These are phyloP conservation scores for Cryptotis parvus DNA, from an alignment of 2,113 vertebrate genomes.

Conservation along the genomic window DNA sequence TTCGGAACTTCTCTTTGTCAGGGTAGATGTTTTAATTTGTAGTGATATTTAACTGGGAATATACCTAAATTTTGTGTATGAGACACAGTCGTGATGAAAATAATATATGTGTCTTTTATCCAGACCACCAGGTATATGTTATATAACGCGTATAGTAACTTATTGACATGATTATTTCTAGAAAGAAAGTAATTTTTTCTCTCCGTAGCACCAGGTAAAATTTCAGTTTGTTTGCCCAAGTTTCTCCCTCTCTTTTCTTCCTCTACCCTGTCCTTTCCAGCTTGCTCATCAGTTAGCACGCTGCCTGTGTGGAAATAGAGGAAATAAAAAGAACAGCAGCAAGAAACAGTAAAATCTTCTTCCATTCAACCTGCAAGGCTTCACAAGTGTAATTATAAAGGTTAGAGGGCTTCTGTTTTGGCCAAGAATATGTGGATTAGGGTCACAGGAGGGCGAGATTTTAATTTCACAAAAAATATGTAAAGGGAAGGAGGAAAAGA, in stretches of 20 bases:
- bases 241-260: conserved; percentile 20
- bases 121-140: background rate
- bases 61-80: background rate
- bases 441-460: conserved; percentile 76
- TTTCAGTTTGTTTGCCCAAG: conserved; percentile 34
- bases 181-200: background rate
- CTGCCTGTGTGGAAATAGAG: conserved; percentile 61
- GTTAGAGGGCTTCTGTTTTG: background rate
- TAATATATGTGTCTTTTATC: background rate
- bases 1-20: background rate
- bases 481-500: conserved; percentile 81
- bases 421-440: conserved; percentile 61
- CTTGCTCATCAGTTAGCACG: conserved; percentile 42
- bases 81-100: accelerated
- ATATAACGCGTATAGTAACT: conserved; percentile 30
- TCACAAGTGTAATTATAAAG: conserved; percentile 45
- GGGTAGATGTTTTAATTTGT: accelerated
- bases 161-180: conserved; percentile 10
- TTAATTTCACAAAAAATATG: conserved; percentile 88
- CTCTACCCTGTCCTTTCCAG: background rate
- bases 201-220: background rate
- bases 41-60: background rate
- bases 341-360: conserved; percentile 54
- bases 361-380: background rate
- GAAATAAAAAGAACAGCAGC: conserved; percentile 1